These are phyloP conservation scores for Turdus rufiventris DNA, from an alignment of 2,113 vertebrate genomes.

Conservation along the genomic window DNA sequence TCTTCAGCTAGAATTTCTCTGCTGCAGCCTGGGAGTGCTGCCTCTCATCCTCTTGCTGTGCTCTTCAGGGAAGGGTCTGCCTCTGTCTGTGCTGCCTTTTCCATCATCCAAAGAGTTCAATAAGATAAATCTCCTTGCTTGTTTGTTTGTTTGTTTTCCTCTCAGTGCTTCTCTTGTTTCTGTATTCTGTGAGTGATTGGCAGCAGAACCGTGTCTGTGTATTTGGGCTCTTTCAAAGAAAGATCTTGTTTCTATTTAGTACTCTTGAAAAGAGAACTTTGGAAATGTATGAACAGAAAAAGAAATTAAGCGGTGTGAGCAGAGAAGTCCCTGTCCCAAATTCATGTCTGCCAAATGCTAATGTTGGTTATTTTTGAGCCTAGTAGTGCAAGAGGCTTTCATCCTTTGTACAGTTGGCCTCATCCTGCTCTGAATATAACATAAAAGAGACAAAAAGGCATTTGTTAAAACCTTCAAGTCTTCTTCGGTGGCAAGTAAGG, in stretches of 20 bases:
- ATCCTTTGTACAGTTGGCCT: background rate
- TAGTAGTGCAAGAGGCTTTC: background rate
- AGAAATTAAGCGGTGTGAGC: background rate
- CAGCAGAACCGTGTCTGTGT: background rate
- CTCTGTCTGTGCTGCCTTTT: background rate
- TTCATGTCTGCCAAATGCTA: background rate
- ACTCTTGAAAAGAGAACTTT: background rate
- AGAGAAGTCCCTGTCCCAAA: background rate
- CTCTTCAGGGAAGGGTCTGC: background rate
- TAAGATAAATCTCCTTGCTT: background rate
- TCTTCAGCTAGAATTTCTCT: background rate
- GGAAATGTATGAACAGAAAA: background rate
- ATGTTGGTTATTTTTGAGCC: background rate
- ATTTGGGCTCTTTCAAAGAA: background rate
- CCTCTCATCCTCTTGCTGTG: background rate
- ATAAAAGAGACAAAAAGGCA: background rate
- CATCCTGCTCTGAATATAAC: background rate
- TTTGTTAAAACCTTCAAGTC: background rate
- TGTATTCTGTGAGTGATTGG: background rate
- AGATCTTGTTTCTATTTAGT: background rate
- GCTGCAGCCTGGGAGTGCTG: background rate
- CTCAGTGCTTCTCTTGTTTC: background rate
- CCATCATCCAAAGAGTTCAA: background rate
- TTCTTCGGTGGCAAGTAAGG: background rate
- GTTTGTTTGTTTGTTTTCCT: background rate